phyloP scores from a whole-genome alignment of 2,797 vertebrate genomes.

The Phoeniculus purpureus region DNA sequence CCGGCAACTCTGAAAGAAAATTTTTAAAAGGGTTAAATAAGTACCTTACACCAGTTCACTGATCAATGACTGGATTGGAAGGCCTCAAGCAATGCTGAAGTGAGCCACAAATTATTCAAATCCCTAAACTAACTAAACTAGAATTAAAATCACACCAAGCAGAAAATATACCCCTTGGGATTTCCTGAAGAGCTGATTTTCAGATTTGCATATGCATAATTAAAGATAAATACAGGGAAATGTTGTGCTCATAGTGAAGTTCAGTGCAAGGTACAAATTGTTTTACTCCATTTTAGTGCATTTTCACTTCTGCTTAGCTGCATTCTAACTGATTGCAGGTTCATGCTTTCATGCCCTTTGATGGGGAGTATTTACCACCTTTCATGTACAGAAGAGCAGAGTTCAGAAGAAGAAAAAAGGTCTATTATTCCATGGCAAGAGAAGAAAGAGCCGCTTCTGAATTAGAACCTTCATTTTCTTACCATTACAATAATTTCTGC shows the following conservation, averaged over 20 bases:
- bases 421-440: neutral
- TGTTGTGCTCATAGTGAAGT: constrained; percentile 19
- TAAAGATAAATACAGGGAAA: constrained; percentile 66
- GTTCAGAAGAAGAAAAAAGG: neutral
- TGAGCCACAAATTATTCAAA: constrained; percentile 66
- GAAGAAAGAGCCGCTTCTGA: neutral
- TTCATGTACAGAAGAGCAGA: neutral
- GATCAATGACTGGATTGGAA: constrained; percentile 42
- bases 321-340: neutral
- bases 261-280: constrained; percentile 11
- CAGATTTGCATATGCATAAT: constrained; percentile 63
- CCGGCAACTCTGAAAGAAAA: constrained; percentile 68
- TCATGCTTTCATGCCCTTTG: neutral
- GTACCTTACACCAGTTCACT: constrained; percentile 24
- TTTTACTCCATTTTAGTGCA: constrained; percentile 26
- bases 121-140: constrained; percentile 67
- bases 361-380: neutral
- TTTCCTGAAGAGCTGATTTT: constrained; percentile 64
- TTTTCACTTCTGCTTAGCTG: constrained; percentile 19
- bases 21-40: constrained; percentile 27
- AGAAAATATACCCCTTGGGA: constrained; percentile 63
- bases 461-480: neutral
- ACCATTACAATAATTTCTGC: neutral
- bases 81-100: constrained; percentile 42
- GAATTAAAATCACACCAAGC: constrained; percentile 71